Conservation (phyloP, 1,140 invertebrate species). For the Drosophila ironensis region DNA sequence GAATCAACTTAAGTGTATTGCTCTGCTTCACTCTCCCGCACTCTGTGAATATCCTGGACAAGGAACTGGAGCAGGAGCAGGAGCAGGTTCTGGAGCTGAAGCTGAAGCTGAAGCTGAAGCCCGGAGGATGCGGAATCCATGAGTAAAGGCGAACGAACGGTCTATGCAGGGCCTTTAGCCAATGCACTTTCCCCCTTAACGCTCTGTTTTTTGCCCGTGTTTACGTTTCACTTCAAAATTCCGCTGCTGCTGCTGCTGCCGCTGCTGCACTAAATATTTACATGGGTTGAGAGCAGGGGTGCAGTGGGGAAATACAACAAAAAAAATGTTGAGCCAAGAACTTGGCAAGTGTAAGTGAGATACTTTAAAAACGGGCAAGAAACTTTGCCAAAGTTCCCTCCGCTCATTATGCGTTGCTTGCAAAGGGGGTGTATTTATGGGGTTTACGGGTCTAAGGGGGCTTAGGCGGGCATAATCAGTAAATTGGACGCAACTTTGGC, state of each 20-base stretch:
- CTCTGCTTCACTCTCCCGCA: slow-evolving; percentile 65
- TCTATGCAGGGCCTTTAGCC: slow-evolving; percentile 16
- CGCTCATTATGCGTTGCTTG: slow-evolving; percentile 39
- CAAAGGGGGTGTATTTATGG: not conserved
- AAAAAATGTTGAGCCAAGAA: slow-evolving; percentile 53
- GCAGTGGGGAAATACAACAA: not conserved
- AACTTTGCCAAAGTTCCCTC: slow-evolving; percentile 33
- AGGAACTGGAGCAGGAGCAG: not conserved
- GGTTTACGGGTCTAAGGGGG: not conserved
- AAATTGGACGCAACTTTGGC: slow-evolving; percentile 22
- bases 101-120: not conserved
- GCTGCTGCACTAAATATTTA: slow-evolving; percentile 75
- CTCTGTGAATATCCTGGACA: not conserved
- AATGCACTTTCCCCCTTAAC: slow-evolving; percentile 65
- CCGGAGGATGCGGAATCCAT: not conserved
- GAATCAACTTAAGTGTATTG: slow-evolving; percentile 82
- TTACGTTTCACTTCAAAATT: slow-evolving; percentile 77
- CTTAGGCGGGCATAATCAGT: slow-evolving; percentile 22
- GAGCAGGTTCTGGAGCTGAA: not conserved
- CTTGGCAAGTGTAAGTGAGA: slow-evolving; percentile 58
- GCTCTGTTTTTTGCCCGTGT: slow-evolving; percentile 60
- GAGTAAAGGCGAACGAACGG: not conserved
- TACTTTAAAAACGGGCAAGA: slow-evolving; percentile 45
- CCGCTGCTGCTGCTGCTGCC: too few relatives aligned
- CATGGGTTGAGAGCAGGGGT: slow-evolving; percentile 20